Evolutionary conservation across 2,797 vertebrate species (phyloP).

Genomic region (Danio kyathit): DNA sequence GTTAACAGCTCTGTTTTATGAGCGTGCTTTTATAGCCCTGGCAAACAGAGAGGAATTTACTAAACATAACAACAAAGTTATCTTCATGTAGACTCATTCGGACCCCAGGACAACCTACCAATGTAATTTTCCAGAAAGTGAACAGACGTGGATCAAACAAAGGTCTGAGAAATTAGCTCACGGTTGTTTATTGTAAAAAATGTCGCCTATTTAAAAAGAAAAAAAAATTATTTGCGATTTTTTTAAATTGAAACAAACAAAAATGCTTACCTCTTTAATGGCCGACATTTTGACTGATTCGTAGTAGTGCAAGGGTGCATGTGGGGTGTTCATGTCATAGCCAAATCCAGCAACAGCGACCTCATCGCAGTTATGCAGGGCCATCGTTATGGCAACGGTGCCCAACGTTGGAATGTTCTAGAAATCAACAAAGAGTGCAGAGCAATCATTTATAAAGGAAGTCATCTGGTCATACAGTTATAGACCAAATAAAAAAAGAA

Average conservation of each 20-base stretch:
- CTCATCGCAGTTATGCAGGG: constrained; percentile 97
- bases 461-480: no score
- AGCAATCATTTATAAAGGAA: neutral
- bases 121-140: constrained; percentile 35
- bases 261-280: constrained; percentile 90
- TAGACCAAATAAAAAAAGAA: neutral
- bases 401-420: constrained; percentile 98
- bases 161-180: constrained; percentile 73
- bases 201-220: neutral
- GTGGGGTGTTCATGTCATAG: constrained; percentile 94
- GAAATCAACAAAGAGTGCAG: constrained; percentile 12
- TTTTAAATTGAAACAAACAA: neutral
- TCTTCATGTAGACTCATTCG: constrained; percentile 29
- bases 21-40: constrained; percentile 30
- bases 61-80: constrained; percentile 38
- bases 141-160: constrained; percentile 70
- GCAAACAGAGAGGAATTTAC: constrained; percentile 42
- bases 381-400: constrained; percentile 98
- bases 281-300: constrained; percentile 96
- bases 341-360: constrained; percentile 97
- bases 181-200: constrained; percentile 56
- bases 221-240: neutral
- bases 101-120: constrained; percentile 12
- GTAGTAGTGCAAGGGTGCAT: constrained; percentile 96
- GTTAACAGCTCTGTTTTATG: constrained; percentile 24